Base-by-base conservation (phyloP, 2,113 vertebrate genomes). In the Etheostoma cragini region DNA sequence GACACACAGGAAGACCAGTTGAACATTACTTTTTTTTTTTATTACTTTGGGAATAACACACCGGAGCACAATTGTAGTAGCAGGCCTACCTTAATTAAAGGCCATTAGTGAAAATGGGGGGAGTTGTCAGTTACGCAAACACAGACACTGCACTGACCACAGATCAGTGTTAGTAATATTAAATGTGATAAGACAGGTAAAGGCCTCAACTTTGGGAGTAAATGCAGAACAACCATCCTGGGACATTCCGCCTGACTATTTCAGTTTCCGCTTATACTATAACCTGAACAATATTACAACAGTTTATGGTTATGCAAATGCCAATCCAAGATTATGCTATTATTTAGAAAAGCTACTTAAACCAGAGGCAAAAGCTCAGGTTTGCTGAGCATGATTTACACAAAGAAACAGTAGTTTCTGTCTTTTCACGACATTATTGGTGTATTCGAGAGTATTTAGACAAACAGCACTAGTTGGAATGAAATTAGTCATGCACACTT, bases 261-360 rank as follows among this genome's bases (percentile, higher is more conserved):
- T 35, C 22, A 57, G 4, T 33, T 58, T 56, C 24, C 17, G 22
- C 35, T 76, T 22, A 19, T 19, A 45, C 54, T 54, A 26, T 33
- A 47, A 22, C 10, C 42, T 35, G 8, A 33, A 22, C 7, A 69
- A 69, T 54, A 53, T 67, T 33, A 38, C 53, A 60, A 8, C 15
- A 38, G 54, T 68, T 68, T 50, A 6, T 60, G 60, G 54, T 77
- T 77, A 17, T 38, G 53, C 15, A 68, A 38, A 60, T 38, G 54
- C 30, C 6, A n/a, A 60, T 30, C 54, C 75, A 60, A 60, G 64
- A 68, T 60, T 68, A 60, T 16, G 52, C 21, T 24, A 19, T 38
- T 68, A 42, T 19, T 10, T 64, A 76, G 45, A 68, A 77, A 77
- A 66, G 74, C 74, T 66, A 33, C 74, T 66, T 76, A 67, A 69